Evolutionary conservation across 2,113 vertebrate species (phyloP).

Genomic region (Delphinapterus leucas): DNA sequence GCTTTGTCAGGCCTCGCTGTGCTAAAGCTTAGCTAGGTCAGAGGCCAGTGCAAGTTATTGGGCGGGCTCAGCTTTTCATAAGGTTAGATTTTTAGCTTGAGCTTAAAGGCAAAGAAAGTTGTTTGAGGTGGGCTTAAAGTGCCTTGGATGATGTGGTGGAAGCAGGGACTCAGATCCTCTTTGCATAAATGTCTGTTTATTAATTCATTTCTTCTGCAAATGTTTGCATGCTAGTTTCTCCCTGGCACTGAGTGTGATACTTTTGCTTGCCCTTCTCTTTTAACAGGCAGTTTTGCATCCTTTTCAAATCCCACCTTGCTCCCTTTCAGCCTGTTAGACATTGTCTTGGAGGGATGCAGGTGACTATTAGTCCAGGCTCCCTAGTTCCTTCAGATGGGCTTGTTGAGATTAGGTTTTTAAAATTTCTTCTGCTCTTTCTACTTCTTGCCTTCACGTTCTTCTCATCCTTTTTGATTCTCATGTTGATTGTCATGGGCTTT

Average conservation of each 20-base stretch:
- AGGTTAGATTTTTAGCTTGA: conserved; percentile 21
- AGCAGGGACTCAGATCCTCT: not conserved
- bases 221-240: conserved; percentile 16
- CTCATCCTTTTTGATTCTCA: not conserved
- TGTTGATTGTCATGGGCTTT: not conserved
- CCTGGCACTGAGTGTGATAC: not conserved
- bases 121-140: conserved; percentile 7
- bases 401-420: not conserved
- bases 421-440: not conserved
- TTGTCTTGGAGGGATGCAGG: not conserved
- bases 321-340: not conserved
- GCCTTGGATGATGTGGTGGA: not conserved
- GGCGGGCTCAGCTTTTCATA: not conserved
- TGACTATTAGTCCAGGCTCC: not conserved
- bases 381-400: not conserved
- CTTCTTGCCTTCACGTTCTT: not conserved
- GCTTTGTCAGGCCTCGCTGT: not conserved
- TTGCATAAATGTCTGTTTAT: not conserved
- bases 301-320: not conserved
- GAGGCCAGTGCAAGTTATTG: not conserved
- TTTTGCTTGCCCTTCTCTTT: not conserved
- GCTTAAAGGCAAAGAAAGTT: conserved; percentile 5
- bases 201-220: conserved; percentile 10
- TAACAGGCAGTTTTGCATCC: not conserved
- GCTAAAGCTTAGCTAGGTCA: not conserved